These are phyloP conservation scores for Patiria miniata DNA, from an alignment of 35 echinoderm and acorn worm genomes.

Conservation along the genomic window DNA sequence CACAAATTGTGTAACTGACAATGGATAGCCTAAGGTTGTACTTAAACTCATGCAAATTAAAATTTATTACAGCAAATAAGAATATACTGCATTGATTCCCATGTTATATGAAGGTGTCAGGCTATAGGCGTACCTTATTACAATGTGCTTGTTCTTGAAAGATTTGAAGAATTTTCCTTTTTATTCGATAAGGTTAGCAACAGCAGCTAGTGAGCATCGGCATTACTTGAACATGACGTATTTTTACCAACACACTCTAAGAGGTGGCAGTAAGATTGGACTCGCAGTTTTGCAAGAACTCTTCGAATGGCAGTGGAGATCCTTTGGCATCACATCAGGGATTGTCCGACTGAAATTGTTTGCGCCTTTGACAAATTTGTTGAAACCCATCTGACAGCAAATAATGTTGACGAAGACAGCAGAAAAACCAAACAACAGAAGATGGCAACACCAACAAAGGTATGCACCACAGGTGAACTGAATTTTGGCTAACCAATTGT, in stretches of 20 bases:
- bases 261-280: conserved; percentile 39
- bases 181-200: conserved; percentile 43
- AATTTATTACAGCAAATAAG: no score
- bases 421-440: background rate
- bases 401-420: background rate
- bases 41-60: no score
- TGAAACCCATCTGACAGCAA: background rate
- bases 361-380: background rate
- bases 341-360: background rate
- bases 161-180: conserved; percentile 47
- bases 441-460: background rate
- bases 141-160: no score
- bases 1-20: no score
- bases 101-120: no score
- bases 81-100: no score
- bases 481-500: background rate
- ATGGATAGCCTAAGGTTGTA: no score
- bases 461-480: background rate
- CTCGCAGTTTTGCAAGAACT: conserved; percentile 18
- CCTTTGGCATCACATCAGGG: conserved; percentile 36
- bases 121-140: no score
- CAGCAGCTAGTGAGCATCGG: conserved; percentile 53
- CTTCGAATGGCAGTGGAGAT: conserved; percentile 39
- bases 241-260: conserved; percentile 50
- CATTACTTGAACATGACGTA: conserved; percentile 4